Conservation (phyloP, 2,797 vertebrate species). For the Sardinella longiceps region DNA sequence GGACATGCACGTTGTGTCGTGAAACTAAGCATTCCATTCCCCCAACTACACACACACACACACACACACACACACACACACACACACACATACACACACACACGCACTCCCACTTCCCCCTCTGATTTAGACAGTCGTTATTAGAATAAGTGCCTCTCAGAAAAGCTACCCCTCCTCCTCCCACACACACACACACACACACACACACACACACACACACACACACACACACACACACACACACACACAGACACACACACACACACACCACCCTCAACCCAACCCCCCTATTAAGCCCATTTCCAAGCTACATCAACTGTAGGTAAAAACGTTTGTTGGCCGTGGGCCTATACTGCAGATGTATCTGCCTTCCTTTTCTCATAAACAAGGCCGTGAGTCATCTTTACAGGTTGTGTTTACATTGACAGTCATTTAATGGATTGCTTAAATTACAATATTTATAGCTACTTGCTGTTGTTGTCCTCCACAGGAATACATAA, state of each 20-base stretch:
- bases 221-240: too few species aligned
- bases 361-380: neutral
- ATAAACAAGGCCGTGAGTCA: neutral
- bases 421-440: neutral
- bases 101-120: too few species aligned
- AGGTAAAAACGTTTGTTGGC: neutral
- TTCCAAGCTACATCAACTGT: neutral
- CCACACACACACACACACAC: too few species aligned
- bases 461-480: too few species aligned
- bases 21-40: too few species aligned
- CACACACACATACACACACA: too few species aligned
- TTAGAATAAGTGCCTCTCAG: neutral
- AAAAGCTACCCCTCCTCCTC: too few species aligned
- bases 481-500: too few species aligned
- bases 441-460: neutral
- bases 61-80: too few species aligned
- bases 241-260: too few species aligned
- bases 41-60: neutral
- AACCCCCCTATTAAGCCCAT: neutral
- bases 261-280: too few species aligned
- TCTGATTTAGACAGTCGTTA: neutral
- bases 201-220: too few species aligned
- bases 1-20: neutral
- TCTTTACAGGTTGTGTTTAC: neutral
- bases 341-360: neutral